Base-by-base conservation (phyloP, 2,113 vertebrate genomes). In the Microcebus griseorufus region DNA sequence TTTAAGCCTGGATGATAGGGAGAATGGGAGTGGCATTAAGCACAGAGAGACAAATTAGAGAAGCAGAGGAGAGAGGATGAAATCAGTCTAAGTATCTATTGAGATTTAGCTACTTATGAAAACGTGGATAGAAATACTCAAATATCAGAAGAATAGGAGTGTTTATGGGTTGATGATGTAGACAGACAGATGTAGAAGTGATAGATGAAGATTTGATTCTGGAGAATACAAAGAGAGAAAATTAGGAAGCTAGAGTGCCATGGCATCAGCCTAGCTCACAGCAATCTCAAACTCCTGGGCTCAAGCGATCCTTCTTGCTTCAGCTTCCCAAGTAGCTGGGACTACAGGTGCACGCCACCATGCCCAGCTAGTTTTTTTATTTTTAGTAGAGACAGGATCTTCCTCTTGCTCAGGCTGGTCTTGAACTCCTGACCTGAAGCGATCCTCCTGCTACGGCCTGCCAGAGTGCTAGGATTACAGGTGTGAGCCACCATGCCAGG, bases 31-130 rank as follows among this genome's bases (percentile, higher is more conserved):
- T 81, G 60, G 34, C 34, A 42, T 75, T 89, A 42, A 89, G 73
- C 55, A 75, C 13, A 42, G 75, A n/a, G n/a, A 65, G 29, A 27
- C 45, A 89, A 94, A 67, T 82, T 94, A 96, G 53, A 76, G 80
- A 93, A 96, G 73, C 25, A 76, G 45, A 90, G 23, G 6, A 78
- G 20, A 94, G 18, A 80, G 51, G 27, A 72, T 55, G 20, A 91
- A 51, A 88, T 93, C 34, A 69, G 2, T 80, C 14, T 88, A 58
- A 67, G 55, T 45, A 39, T 45, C 45, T 88, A 9, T 45, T 76
- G 34, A 45, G 32, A 53, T 14, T 76, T 51, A 76, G 53, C 18
- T 62, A n/a, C 64, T 95, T 67, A 90, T 55, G 60, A n/a, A 93
- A 95, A 81, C 81, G 25, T 55, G 37, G 25, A 27, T 62, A 39